These are phyloP conservation scores for Habroteleia sp. DNA, from an alignment of 2,888 invertebrate species.

Conservation along the genomic window DNA sequence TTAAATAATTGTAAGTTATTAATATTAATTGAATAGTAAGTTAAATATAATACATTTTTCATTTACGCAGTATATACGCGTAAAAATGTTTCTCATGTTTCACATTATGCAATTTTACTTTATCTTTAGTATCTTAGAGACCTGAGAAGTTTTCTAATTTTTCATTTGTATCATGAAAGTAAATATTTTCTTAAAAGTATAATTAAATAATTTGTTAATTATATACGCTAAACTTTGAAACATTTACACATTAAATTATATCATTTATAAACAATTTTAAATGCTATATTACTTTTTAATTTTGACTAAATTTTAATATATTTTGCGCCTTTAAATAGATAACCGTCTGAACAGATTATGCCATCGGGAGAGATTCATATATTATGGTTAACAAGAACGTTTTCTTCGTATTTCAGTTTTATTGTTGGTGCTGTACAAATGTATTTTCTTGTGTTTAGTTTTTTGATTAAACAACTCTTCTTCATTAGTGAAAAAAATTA, in stretches of 20 bases:
- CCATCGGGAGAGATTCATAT: conserved; percentile 27
- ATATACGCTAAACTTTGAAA: too few relatives aligned
- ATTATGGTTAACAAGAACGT: conserved; percentile 21
- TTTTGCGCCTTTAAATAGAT: conserved; percentile 22
- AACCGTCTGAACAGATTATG: conserved; percentile 28
- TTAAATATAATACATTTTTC: neutral
- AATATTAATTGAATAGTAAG: too few relatives aligned
- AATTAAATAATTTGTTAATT: too few relatives aligned
- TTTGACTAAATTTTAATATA: neutral
- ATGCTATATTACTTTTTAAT: neutral
- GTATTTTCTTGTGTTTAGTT: too few relatives aligned
- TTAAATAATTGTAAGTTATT: too few relatives aligned
- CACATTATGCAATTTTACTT: too few relatives aligned
- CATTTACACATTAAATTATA: too few relatives aligned
- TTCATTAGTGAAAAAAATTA: too few relatives aligned
- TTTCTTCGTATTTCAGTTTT: conserved; percentile 15
- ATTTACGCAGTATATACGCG: too few relatives aligned
- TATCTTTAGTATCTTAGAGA: neutral
- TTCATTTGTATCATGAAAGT: neutral
- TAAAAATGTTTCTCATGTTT: too few relatives aligned
- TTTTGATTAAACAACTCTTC: too few relatives aligned
- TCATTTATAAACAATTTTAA: neutral
- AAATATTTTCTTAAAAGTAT: too few relatives aligned
- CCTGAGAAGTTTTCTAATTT: neutral
- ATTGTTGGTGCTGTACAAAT: conserved; percentile 6